phyloP scores from a whole-genome alignment of 2,113 vertebrate species.

The Corythoichthys haematopterus region DNA sequence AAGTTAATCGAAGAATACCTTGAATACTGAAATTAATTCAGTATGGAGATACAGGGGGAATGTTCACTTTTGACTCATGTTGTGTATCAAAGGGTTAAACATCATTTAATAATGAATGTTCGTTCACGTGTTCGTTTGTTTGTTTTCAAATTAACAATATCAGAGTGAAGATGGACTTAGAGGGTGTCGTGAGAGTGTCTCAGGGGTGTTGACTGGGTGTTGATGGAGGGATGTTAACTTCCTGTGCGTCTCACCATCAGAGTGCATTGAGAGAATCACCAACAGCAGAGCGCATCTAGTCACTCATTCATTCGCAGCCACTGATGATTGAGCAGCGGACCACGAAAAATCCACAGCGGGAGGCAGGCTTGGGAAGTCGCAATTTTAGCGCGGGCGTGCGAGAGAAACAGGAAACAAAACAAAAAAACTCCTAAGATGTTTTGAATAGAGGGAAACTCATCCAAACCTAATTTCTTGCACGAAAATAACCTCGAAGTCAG shows the following conservation, averaged over 20 bases:
- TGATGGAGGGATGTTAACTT: slow-evolving; percentile 48
- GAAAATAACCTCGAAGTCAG: neutral
- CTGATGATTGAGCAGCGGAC: neutral
- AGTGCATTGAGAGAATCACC: slow-evolving; percentile 37
- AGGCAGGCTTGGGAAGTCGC: slow-evolving; percentile 5
- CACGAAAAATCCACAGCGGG: neutral
- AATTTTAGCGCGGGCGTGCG: neutral
- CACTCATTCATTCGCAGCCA: slow-evolving; percentile 37
- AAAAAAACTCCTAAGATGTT: neutral
- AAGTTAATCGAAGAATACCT: no score
- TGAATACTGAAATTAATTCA: no score
- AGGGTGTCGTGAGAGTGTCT: neutral
- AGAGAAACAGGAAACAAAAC: neutral
- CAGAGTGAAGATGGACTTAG: neutral
- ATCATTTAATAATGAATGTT: no score
- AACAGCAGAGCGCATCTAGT: slow-evolving; percentile 32
- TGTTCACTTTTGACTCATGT: no score
- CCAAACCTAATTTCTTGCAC: neutral
- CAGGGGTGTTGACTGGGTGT: neutral
- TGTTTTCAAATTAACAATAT: neutral
- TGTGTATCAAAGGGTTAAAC: no score
- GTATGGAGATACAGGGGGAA: no score
- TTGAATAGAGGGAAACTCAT: slow-evolving; percentile 21
- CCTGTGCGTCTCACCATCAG: slow-evolving; percentile 45
- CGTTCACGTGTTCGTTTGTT: no score